These are phyloP conservation scores for Silurus lanzhouensis DNA, from an alignment of 2,797 vertebrate species.

Conservation along the genomic window DNA sequence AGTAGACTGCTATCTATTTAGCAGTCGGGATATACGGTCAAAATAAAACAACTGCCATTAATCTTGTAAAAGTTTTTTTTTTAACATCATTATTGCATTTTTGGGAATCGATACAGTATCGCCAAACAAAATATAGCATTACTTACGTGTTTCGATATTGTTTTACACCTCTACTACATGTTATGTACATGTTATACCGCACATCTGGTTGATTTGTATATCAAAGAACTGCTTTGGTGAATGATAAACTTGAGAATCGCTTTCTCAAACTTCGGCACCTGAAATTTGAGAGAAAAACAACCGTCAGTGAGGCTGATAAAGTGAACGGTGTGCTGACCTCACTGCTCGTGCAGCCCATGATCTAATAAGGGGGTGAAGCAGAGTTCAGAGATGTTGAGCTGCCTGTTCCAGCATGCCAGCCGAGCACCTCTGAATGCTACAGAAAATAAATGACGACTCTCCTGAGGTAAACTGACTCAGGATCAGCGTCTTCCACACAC, in stretches of 20 bases:
- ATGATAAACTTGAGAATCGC: neutral
- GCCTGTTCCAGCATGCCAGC: conserved; percentile 27
- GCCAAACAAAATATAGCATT: no score
- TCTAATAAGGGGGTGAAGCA: conserved; percentile 61
- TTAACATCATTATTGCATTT: no score
- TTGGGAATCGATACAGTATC: no score
- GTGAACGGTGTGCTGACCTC: conserved; percentile 35
- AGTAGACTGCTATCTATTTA: no score
- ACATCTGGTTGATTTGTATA: neutral
- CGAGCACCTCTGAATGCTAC: conserved; percentile 3
- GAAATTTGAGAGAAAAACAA: neutral
- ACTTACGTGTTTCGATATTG: no score
- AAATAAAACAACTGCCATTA: no score
- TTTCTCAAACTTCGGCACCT: neutral
- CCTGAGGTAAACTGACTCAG: conserved; percentile 20
- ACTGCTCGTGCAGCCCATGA: conserved; percentile 35
- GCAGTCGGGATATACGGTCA: no score
- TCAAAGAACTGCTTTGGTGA: neutral
- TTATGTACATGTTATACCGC: neutral
- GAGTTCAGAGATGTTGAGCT: conserved; percentile 57
- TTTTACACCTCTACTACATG: no score
- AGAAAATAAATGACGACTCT: neutral
- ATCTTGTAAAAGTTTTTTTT: no score
- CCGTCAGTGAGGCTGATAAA: conserved; percentile 48
- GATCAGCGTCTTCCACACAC: neutral